Base-by-base conservation (phyloP, 53 echinoderm and acorn worm species). In the Arbacia lixula region DNA sequence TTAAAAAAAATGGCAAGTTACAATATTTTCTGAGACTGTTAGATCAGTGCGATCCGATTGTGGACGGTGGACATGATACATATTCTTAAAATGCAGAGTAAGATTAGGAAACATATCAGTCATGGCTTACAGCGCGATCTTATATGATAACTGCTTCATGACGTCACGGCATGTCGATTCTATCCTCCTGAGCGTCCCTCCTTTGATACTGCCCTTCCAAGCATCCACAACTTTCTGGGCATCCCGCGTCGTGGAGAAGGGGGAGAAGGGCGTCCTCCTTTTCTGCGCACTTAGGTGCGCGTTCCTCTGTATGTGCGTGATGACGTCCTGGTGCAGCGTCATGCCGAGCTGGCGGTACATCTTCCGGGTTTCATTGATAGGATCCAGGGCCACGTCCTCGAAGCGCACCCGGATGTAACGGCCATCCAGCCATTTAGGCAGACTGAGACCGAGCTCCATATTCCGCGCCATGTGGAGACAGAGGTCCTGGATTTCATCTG, bases 381-480 rank as follows among this genome's bases (percentile, higher is more conserved):
- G 90, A 24, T 76, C 28, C 33, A 32, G 32, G 17, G 95, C 90
- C 19, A 92, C 60, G 39, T 95, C 95, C 65, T 95, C 95, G 52
- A 89, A 92, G 36, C 95, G 85, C 8, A 95, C 75, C 12, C 89
- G 10, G 53, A 73, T 86, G 58, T 92, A 85, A 20, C 67, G 74
- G 17, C 54, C 88, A 30, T 34, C 35, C 26, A 95, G 55, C 95
- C 95, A 95, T 6, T 52, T 53, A 2, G 90, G 88, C 1, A 53
- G 63, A 6, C 82, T 61, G 25, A 50, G 25, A 20, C 58, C 75
- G 60, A 77, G 83, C 12, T 42, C 61, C 5, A 92, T 17, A 68
- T 92, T 92, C 1, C 54, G 60, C 42, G 83, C 49, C 83, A 95
- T 90, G 28, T 85, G 71, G 20, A 76, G 73, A 71, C 95, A 95